phyloP scores from a whole-genome alignment of 2,113 vertebrate genomes.

The Lynx canadensis region DNA sequence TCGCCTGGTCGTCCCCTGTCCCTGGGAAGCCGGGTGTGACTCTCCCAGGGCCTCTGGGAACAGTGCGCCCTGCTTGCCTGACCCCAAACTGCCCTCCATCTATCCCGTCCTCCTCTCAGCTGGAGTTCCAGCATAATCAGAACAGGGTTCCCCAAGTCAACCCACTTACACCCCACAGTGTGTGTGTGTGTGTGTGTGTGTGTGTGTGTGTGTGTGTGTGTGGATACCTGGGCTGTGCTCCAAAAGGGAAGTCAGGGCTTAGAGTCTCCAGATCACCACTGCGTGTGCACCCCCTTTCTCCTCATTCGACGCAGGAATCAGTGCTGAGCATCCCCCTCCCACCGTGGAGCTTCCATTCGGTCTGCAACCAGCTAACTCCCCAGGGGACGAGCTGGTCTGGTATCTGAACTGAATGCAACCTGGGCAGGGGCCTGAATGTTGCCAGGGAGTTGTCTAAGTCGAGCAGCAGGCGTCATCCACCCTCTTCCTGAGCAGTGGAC shows the following conservation, averaged over 20 bases:
- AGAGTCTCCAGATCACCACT: not conserved
- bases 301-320: accelerated
- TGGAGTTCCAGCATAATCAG: not conserved
- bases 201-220: not conserved
- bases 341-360: accelerated
- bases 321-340: not conserved
- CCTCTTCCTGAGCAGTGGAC: not conserved
- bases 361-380: not conserved
- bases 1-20: not conserved
- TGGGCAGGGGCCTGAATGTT: not conserved
- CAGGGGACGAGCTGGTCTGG: not conserved
- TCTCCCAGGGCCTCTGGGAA: not conserved
- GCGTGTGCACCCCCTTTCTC: not conserved
- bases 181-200: not conserved
- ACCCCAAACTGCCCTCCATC: not conserved
- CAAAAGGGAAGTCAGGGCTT: not conserved
- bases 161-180: accelerated
- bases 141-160: not conserved
- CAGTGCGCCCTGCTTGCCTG: not conserved
- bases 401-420: not conserved
- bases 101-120: not conserved
- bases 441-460: not conserved
- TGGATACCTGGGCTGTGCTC: not conserved
- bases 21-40: not conserved
- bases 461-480: accelerated